Percentiles rank a stretch among this genome's conserved stretches.
Evolutionary conservation across 1,140 invertebrate species (phyloP).

Genomic region (Branchinecta lindahli): DNA sequence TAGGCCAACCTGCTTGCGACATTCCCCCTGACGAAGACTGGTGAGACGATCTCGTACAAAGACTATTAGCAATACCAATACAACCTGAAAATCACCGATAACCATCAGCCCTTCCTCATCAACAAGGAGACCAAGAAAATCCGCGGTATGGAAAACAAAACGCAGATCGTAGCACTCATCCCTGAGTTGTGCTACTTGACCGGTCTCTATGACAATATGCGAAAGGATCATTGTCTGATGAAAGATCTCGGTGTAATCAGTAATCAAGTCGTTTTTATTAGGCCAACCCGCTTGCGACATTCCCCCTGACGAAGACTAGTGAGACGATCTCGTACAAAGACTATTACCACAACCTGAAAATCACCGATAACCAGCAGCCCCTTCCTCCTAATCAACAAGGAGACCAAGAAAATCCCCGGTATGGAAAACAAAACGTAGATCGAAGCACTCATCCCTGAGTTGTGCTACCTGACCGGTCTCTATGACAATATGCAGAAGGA

Average conservation of each 20-base stretch:
- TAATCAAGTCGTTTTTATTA: too few relatives aligned
- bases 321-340: conserved; percentile 49
- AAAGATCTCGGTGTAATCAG: conserved; percentile 61
- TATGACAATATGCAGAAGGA: conserved; percentile 41
- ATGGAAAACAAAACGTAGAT: conserved; percentile 37
- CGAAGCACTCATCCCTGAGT: conserved; percentile 60
- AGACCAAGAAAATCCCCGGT: conserved; percentile 16
- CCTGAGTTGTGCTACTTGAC: conserved; percentile 69
- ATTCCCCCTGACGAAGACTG: conserved; percentile 38
- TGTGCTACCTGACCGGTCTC: conserved; percentile 60
- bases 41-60: conserved; percentile 44
- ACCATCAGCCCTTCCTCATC: conserved; percentile 61
- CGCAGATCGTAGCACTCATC: conserved; percentile 48
- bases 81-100: conserved; percentile 54
- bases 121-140: conserved; percentile 30
- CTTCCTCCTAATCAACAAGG: conserved; percentile 49
- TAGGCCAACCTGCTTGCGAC: conserved; percentile 28
- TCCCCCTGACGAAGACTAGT: conserved; percentile 37
- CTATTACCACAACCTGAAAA: conserved; percentile 63
- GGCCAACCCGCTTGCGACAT: conserved; percentile 30
- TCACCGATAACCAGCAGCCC: conserved; percentile 60
- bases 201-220: conserved; percentile 45
- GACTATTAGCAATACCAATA: conserved; percentile 59
- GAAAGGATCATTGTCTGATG: conserved; percentile 48
- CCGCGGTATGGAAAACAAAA: conserved; percentile 30